Evolutionary conservation across 2,113 vertebrate species (phyloP).

Genomic region (Brachionichthys hirsutus): DNA sequence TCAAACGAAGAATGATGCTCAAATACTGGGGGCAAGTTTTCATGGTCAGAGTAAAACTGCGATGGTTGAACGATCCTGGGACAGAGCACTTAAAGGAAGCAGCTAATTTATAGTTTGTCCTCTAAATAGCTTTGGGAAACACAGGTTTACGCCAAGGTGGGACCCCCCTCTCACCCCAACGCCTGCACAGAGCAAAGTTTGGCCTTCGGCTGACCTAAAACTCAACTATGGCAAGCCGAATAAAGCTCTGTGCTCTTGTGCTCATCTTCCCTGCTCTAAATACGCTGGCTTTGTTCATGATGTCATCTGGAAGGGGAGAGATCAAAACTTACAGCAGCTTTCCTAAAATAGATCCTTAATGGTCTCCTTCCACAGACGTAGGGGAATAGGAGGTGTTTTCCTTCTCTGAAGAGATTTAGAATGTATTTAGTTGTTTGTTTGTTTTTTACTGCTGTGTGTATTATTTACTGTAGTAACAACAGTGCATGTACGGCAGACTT

Average conservation of each 20-base stretch:
- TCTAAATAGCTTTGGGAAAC: constrained; percentile 52
- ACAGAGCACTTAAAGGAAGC: constrained; percentile 3
- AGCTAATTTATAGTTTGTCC: constrained; percentile 27
- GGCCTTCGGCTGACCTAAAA: constrained; percentile 68
- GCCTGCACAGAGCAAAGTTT: constrained; percentile 44
- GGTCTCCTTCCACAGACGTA: constrained; percentile 34
- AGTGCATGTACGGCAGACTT: background rate
- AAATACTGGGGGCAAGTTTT: too few relatives aligned
- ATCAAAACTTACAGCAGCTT: constrained; percentile 61
- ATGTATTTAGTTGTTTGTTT: constrained; percentile 1
- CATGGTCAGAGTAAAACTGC: too few relatives aligned
- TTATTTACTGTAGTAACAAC: constrained; percentile 21
- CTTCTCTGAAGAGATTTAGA: constrained; percentile 5
- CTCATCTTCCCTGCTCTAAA: constrained; percentile 19
- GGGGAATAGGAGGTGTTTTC: constrained; percentile 25
- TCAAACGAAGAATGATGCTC: too few relatives aligned
- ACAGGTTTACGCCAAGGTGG: constrained; percentile 39
- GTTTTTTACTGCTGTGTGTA: constrained; percentile 3
- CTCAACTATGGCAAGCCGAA: constrained; percentile 46
- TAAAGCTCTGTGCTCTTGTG: constrained; percentile 26
- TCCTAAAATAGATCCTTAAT: constrained; percentile 45
- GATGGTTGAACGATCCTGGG: too few relatives aligned
- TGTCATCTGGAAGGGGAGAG: constrained; percentile 46
- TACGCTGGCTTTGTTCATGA: constrained; percentile 31
- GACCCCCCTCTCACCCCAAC: too few relatives aligned